A percentile compares a stretch with the other conserved stretches of the same genome.
phyloP scores from a whole-genome alignment of 2,113 vertebrate species.

The Prinia subflava region DNA sequence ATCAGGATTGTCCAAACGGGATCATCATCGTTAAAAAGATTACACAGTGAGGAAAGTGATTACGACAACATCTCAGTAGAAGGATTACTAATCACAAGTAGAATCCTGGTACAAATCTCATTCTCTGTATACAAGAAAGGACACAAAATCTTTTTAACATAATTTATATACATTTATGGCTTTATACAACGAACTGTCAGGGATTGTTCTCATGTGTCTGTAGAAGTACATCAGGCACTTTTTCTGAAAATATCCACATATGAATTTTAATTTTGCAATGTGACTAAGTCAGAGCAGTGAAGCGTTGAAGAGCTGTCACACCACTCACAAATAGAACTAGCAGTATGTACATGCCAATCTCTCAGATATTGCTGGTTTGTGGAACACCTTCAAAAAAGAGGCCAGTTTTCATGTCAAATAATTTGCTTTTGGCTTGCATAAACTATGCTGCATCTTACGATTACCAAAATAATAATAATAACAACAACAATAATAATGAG shows the following conservation, averaged over 20 bases:
- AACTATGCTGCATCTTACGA: slow-evolving; percentile 78
- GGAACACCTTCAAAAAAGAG: slow-evolving; percentile 57
- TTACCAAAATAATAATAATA: slow-evolving; percentile 71
- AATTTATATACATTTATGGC: slow-evolving; percentile 91
- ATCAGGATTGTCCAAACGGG: slow-evolving; percentile 49
- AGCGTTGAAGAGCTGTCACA: slow-evolving; percentile 48
- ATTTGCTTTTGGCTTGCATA: slow-evolving; percentile 77
- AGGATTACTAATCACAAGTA: slow-evolving; percentile 53
- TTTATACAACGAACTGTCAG: slow-evolving; percentile 85
- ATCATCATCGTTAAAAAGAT: slow-evolving; percentile 45
- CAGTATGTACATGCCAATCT: slow-evolving; percentile 59
- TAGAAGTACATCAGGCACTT: slow-evolving; percentile 86
- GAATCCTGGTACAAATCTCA: slow-evolving; percentile 49
- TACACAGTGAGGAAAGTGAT: slow-evolving; percentile 6
- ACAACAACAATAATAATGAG: slow-evolving; percentile 44
- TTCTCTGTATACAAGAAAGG: slow-evolving; percentile 67
- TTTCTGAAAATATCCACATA: slow-evolving; percentile 72
- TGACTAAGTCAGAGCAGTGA: slow-evolving; percentile 57
- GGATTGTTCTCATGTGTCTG: slow-evolving; percentile 80
- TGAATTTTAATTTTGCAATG: slow-evolving; percentile 60
- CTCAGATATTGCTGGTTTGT: slow-evolving; percentile 60
- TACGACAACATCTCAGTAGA: slow-evolving; percentile 2
- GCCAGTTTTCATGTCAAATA: slow-evolving; percentile 49
- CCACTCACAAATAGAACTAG: slow-evolving; percentile 47
- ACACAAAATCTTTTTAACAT: slow-evolving; percentile 77